Evolutionary conservation across 1,140 invertebrate species (phyloP), one percentile per base, ranked within the genome.

Genomic region (Ceratitis capitata): DNA sequence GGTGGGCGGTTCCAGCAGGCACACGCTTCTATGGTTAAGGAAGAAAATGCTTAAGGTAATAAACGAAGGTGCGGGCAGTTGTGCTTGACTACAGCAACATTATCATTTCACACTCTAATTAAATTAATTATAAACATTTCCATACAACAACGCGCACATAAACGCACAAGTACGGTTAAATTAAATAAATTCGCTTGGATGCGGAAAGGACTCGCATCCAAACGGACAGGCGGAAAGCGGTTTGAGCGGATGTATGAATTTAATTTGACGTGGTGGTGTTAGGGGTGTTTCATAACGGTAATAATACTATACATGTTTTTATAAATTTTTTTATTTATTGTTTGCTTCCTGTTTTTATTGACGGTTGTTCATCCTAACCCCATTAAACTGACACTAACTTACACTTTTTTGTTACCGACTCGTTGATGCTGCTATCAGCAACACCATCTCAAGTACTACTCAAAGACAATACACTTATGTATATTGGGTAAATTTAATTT

Each of bases 101-200:
- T 69, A 42, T 12, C 64, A 16, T 23, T 39, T 39, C 64, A 69
- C 64, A 69, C 64, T 69, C 64, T 69, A 69, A 69, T 69, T 69
- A 69, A 69, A 69, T 69, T 69, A 69, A 69, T 69, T 69, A 69
- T 69, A 69, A 69, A 69, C 64, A 69, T 69, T 69, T 69, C 29
- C 16, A 32, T n/a, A 32, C 29, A 42, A 29, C 56, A 29, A 19
- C 29, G 39, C 58, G 19, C 26, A 64, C 29, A 35, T 7, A 39
- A 32, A 69, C 14, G 29, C 4, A 69, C 3, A 19, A 69, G 12
- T 9, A 58, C 26, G 35, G 35, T 0, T 69, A 69, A 69, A 69
- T 69, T 39, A 69, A 69, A 69, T 69, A 39, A n/a, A 69, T 69
- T n/a, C 64, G 39, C 58, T 61, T 32, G 58, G 29, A 14, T 32